Conservation (phyloP, 2,888 invertebrate genomes). For the Nycteola revayana region DNA sequence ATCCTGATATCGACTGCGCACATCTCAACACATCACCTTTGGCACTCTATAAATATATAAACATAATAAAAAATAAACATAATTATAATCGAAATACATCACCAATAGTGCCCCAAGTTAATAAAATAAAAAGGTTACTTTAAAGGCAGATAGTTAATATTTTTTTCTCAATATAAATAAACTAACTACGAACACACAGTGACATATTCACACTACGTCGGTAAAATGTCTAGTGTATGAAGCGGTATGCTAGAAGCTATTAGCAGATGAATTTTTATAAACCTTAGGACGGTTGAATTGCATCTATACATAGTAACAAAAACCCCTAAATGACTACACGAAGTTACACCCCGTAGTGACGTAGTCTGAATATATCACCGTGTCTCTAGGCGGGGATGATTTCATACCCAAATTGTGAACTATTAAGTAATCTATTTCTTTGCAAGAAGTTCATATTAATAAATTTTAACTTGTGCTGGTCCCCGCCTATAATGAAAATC, state of each 20-base stretch:
- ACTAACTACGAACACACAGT: conserved; percentile 16
- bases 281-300: conserved; percentile 26
- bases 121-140: conserved; percentile 21
- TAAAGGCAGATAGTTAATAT: conserved; percentile 29
- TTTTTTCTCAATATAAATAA: conserved; percentile 20
- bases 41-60: conserved; percentile 46
- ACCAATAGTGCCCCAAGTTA: conserved; percentile 35
- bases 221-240: conserved; percentile 6
- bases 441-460: too few relatives aligned
- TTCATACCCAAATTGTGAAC: too few relatives aligned
- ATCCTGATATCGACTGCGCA: conserved; percentile 23
- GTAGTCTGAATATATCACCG: conserved; percentile 28
- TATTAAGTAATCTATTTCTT: too few relatives aligned
- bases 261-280: conserved; percentile 19
- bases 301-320: conserved; percentile 15
- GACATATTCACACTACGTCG: conserved; percentile 27
- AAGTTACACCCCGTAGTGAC: conserved; percentile 14
- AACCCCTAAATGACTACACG: conserved; percentile 20
- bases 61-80: conserved; percentile 33
- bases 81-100: conserved; percentile 41
- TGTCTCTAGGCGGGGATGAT: conserved; percentile 18
- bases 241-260: conserved; percentile 20
- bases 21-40: conserved; percentile 41
- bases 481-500: conserved; percentile 18
- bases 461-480: conserved; percentile 29